Evolutionary conservation across 2,888 invertebrate species (phyloP).

Genomic region (Julus scandinavius): DNA sequence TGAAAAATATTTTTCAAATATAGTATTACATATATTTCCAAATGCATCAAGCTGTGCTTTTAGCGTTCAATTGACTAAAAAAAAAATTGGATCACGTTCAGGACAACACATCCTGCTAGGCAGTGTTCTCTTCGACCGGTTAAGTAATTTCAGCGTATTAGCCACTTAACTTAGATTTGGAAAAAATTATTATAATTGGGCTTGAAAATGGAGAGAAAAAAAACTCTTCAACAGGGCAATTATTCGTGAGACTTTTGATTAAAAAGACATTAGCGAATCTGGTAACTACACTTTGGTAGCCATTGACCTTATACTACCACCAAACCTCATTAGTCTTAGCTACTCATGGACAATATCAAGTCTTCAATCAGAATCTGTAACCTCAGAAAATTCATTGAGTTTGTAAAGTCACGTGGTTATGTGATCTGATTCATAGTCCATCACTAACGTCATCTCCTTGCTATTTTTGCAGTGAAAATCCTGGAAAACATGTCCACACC

Average conservation of each 20-base stretch:
- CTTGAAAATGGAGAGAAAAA: background rate
- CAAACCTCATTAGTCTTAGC: background rate
- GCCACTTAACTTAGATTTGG: background rate
- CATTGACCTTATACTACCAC: background rate
- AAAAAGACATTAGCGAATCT: background rate
- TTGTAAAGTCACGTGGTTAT: no score
- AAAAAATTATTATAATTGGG: background rate
- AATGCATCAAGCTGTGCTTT: no score
- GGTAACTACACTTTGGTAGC: background rate
- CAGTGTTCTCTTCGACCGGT: background rate
- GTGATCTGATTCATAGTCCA: background rate
- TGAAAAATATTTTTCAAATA: background rate
- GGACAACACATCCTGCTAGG: background rate
- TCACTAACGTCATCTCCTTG: background rate
- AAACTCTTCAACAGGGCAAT: background rate
- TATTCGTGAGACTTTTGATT: background rate
- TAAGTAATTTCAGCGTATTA: background rate
- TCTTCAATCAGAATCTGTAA: no score
- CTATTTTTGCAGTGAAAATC: slow-evolving; percentile 50
- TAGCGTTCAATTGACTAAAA: no score
- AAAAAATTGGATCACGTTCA: no score
- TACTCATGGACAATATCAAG: no score
- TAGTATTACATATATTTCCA: no score
- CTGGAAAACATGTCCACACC: slow-evolving; percentile 53
- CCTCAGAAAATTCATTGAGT: no score